A percentile compares a stretch with the other conserved stretches of the same genome.
Evolutionary conservation across 2,888 invertebrate genomes (phyloP).

Genomic region (Drosophila antonietae): DNA sequence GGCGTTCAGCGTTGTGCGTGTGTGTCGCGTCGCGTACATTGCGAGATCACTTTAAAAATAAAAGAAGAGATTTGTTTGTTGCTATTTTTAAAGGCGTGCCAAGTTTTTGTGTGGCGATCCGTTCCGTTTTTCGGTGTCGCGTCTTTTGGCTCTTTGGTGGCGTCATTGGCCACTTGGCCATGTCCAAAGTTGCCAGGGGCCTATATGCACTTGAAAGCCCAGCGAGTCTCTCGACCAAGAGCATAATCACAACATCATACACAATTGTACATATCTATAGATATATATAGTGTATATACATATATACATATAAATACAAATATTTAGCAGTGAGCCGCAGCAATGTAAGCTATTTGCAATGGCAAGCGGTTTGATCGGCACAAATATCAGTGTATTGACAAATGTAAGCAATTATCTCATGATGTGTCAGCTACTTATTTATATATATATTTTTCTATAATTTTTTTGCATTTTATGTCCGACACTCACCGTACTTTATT

Average conservation of each 20-base stretch:
- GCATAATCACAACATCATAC: constrained; percentile 16
- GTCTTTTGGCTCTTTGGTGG: constrained; percentile 46
- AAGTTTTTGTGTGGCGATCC: constrained; percentile 59
- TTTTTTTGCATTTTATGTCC: neutral
- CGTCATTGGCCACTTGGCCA: constrained; percentile 63
- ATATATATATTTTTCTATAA: constrained; percentile 15
- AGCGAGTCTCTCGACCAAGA: constrained; percentile 17
- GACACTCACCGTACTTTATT: constrained; percentile 28
- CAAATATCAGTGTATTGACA: constrained; percentile 69
- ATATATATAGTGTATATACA: constrained; percentile 24
- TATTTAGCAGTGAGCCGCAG: constrained; percentile 46
- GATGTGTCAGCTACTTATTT: constrained; percentile 9
- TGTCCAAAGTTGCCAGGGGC: constrained; percentile 49
- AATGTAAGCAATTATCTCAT: constrained; percentile 64
- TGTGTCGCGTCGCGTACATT: constrained; percentile 49
- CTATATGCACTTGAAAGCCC: constrained; percentile 71
- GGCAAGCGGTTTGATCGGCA: constrained; percentile 73
- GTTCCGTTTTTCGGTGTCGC: constrained; percentile 32
- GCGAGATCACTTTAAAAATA: constrained; percentile 79
- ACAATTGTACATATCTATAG: constrained; percentile 20
- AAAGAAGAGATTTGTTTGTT: constrained; percentile 76
- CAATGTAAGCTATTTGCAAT: constrained; percentile 69
- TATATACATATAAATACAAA: constrained; percentile 15
- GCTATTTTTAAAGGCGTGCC: constrained; percentile 77
- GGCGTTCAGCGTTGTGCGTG: constrained; percentile 34